A percentile compares a stretch with the other conserved stretches of the same genome.
These are phyloP conservation scores for Pygmarrhopalites habei DNA, from an alignment of 1,140 invertebrate genomes.

Conservation along the genomic window DNA sequence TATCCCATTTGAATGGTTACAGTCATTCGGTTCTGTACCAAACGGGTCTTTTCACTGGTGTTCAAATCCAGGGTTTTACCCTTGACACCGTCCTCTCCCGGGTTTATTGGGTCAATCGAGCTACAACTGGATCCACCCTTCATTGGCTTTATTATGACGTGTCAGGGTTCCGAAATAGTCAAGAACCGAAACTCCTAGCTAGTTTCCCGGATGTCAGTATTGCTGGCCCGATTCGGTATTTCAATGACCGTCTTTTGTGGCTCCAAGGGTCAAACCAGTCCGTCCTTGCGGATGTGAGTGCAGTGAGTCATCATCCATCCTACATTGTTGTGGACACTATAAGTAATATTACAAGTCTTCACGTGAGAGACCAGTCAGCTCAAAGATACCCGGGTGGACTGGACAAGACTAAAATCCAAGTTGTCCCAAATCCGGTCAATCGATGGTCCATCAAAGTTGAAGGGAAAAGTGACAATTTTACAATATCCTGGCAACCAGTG, in stretches of 20 bases:
- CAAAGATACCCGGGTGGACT: constrained; percentile 50
- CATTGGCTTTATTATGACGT: constrained; percentile 50
- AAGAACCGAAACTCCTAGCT: constrained; percentile 20
- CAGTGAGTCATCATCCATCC: too few relatives aligned
- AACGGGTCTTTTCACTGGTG: constrained; percentile 62
- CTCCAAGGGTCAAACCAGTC: constrained; percentile 65
- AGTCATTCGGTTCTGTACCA: constrained; percentile 43
- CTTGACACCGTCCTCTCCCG: constrained; percentile 63
- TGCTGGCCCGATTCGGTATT: constrained; percentile 60
- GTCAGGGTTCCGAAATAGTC: not conserved
- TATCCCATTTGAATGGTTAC: constrained; percentile 60
- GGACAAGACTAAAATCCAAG: constrained; percentile 47
- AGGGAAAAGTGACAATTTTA: constrained; percentile 67
- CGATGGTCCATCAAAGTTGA: constrained; percentile 55
- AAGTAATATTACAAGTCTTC: constrained; percentile 59
- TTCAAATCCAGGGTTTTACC: constrained; percentile 69
- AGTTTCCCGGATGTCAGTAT: constrained; percentile 21
- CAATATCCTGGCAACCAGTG: constrained; percentile 68
- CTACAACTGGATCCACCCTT: constrained; percentile 63
- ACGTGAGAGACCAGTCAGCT: constrained; percentile 61
- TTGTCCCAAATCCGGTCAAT: constrained; percentile 61
- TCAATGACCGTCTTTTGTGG: constrained; percentile 71
- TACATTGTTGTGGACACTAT: constrained; percentile 58
- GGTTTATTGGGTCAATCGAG: constrained; percentile 71
- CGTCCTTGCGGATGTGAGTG: constrained; percentile 66